Percentiles rank a stretch among this genome's conserved stretches.
Evolutionary conservation across 1,140 invertebrate genomes (phyloP).

Genomic region (Zaprionus taronus): DNA sequence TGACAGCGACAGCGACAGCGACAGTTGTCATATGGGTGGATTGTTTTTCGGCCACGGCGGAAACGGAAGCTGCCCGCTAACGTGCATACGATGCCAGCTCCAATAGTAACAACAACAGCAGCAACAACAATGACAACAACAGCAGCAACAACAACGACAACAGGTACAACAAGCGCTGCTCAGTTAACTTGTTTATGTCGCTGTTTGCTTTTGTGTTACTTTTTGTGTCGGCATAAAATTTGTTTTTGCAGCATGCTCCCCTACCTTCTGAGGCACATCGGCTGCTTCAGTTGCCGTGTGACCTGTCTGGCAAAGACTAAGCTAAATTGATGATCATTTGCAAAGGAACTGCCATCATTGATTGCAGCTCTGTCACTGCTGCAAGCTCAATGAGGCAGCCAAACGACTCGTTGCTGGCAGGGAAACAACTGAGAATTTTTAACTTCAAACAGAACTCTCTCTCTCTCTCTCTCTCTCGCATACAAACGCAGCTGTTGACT

Average conservation of each 20-base stretch:
- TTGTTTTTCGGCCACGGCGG: constrained; percentile 69
- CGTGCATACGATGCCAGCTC: constrained; percentile 55
- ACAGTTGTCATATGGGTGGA: constrained; percentile 80
- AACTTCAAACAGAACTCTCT: constrained; percentile 35
- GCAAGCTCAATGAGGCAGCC: not conserved
- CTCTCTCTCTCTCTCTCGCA: not conserved
- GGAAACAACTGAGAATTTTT: constrained; percentile 16
- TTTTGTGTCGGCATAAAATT: constrained; percentile 70
- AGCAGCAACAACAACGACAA: constrained; percentile 36
- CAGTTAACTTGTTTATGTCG: constrained; percentile 79
- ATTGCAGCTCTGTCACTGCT: not conserved
- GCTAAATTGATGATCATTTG: no score
- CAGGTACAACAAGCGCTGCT: constrained; percentile 49
- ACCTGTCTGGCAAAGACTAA: not conserved
- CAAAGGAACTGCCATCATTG: not conserved
- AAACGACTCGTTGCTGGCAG: not conserved
- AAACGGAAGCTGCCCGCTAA: constrained; percentile 75
- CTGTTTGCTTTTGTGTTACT: constrained; percentile 71
- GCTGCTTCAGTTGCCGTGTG: not conserved
- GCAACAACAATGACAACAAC: constrained; percentile 22
- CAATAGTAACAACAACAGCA: constrained; percentile 35
- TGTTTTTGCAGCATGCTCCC: constrained; percentile 25
- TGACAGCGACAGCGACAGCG: constrained; percentile 29
- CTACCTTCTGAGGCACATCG: constrained; percentile 3
- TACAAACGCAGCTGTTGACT: constrained; percentile 39